Percentiles rank a stretch among this genome's conserved stretches.
Conservation (phyloP, 2,797 vertebrate genomes). For the Brachyrhaphis roseni region DNA sequence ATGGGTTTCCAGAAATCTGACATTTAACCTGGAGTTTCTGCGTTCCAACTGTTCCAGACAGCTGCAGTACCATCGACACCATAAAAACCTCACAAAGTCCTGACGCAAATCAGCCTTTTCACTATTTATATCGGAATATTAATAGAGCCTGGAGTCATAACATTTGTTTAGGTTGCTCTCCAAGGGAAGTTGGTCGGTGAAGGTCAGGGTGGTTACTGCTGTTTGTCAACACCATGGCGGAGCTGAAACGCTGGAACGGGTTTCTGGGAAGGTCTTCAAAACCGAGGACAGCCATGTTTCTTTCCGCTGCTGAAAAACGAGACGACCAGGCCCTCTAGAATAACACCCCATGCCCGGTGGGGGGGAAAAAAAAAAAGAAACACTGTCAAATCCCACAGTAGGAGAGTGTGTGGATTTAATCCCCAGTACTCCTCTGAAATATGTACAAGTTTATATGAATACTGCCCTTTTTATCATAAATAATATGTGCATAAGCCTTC, state of each 20-base stretch:
- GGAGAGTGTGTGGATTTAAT: constrained; percentile 69
- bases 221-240: constrained; percentile 57
- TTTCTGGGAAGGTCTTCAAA: constrained; percentile 62
- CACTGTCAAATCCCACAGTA: constrained; percentile 61
- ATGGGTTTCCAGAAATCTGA: not conserved
- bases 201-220: constrained; percentile 59
- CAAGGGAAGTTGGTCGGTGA: constrained; percentile 58
- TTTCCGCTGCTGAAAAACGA: constrained; percentile 58
- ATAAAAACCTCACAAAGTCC: constrained; percentile 17
- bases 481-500: constrained; percentile 42
- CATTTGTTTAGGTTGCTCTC: constrained; percentile 68
- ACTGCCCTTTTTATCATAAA: constrained; percentile 50
- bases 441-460: constrained; percentile 66
- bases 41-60: constrained; percentile 9
- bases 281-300: constrained; percentile 60
- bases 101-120: constrained; percentile 33
- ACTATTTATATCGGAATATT: constrained; percentile 58
- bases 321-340: constrained; percentile 62
- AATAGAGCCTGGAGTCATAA: constrained; percentile 64
- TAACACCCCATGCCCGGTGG: constrained; percentile 55
- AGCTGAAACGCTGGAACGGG: constrained; percentile 46
- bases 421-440: constrained; percentile 54
- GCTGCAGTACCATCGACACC: not conserved
- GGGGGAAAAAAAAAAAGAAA: constrained; percentile 45
- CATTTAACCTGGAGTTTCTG: constrained; percentile 2